Base-by-base conservation (phyloP, 1,140 invertebrate genomes). In the Meloidogyne floridensis region DNA sequence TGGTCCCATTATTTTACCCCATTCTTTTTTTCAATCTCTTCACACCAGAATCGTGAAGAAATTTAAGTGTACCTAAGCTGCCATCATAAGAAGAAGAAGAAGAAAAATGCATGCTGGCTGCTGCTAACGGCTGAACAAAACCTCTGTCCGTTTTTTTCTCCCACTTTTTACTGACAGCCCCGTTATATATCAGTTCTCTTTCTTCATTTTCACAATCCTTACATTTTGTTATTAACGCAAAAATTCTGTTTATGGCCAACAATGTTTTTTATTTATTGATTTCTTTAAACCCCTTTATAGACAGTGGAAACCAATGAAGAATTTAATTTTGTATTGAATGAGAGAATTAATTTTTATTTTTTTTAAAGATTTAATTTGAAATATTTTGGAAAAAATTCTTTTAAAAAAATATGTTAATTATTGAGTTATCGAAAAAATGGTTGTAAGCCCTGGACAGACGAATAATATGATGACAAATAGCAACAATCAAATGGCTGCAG, bases 21-120 rank as follows among this genome's bases (percentile, higher is more conserved):
- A n/a, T n/a, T 72, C 56, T 80, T 78, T 54, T 65, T 65, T 65
- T 65, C 59, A 65, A 65, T 65, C 59, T 65, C 59, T 65, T 65
- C 59, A 65, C 59, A 65, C 59, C 59, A 65, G 59, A 65, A 65
- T n/a, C 10, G 59, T 65, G 13, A n/a, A 13, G n/a, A 65, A 65
- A 65, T 65, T 65, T 65, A 65, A 65, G 59, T 65, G 56, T 59
- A 15, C 59, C 59, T n/a, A 65, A 65, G 56, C 59, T 65, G 59
- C 59, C 59, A 65, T 65, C 59, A 65, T 65, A 65, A n/a, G n/a
- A 65, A 54, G 53, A 54, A 65, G n/a, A 65, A n/a, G n/a, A 65
- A 54, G 53, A 3, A 65, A 65, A 18, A 65, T n/a, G n/a, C 15
- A 65, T 65, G 59, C 59, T n/a, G 15, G 15, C 59, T n/a, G 15